Evolutionary conservation across 2,888 invertebrate genomes (phyloP).

Genomic region (Alsophila aescularia): DNA sequence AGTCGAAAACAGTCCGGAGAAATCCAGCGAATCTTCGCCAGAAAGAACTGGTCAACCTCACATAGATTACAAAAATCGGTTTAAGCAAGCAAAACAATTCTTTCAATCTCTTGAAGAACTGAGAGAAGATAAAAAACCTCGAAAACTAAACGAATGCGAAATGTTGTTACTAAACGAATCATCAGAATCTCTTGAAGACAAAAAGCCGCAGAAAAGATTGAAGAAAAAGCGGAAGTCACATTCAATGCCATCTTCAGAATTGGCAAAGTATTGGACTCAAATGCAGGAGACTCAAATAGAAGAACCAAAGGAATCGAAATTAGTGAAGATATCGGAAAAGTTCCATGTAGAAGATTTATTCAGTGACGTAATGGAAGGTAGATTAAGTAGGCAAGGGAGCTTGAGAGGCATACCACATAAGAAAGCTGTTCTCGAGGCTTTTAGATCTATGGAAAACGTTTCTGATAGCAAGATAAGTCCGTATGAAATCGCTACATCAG

Average conservation of each 20-base stretch:
- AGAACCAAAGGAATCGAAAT: constrained; percentile 50
- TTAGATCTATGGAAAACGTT: constrained; percentile 80
- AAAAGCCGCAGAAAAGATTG: constrained; percentile 52
- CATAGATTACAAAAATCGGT: constrained; percentile 74
- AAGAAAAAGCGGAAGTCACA: constrained; percentile 70
- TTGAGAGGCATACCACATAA: constrained; percentile 82
- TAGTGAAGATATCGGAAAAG: constrained; percentile 80
- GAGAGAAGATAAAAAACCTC: constrained; percentile 58
- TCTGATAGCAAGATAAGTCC: constrained; percentile 64
- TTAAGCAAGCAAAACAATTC: constrained; percentile 76
- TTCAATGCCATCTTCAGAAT: constrained; percentile 76
- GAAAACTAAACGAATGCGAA: constrained; percentile 74
- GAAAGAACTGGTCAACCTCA: constrained; percentile 54
- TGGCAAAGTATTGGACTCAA: constrained; percentile 71
- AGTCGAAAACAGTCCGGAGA: constrained; percentile 61
- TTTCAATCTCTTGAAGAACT: constrained; percentile 79
- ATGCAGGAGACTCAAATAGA: constrained; percentile 55
- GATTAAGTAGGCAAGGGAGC: constrained; percentile 76
- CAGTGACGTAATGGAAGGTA: constrained; percentile 77
- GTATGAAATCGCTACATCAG: constrained; percentile 70
- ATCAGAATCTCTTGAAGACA: constrained; percentile 68
- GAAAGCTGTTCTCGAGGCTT: constrained; percentile 80
- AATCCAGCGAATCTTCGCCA: constrained; percentile 55
- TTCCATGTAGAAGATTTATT: constrained; percentile 81
- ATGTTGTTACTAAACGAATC: constrained; percentile 60